Evolutionary conservation across 2,797 vertebrate species (phyloP), one percentile per base, ranked within the genome.

Genomic region (Percopsis omiscomaycus): DNA sequence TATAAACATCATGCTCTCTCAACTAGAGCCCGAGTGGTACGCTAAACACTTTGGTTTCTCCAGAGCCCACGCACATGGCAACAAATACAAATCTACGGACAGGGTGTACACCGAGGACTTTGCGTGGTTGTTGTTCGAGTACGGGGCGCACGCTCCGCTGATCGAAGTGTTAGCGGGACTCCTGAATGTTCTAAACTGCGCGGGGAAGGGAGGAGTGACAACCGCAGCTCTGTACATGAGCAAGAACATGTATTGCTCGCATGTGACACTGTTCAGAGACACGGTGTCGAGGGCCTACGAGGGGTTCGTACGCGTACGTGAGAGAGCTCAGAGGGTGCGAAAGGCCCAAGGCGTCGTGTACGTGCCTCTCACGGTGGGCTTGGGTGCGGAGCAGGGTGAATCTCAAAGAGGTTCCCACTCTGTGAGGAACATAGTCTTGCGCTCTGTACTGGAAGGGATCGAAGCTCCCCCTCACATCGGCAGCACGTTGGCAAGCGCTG

Each of bases 121-220:
- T 2, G 74, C 59, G 0, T 71, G 74, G 74, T n/a, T 64, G 0
- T 2, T 71, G 11, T 76, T 76, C 1, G 69, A 68, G 8, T 76
- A 68, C 8, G 32, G 46, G 0, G 65, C 61, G 0, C 68, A 71
- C 2, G 42, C 61, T 1, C 60, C 56, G 0, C 5, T 71, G 4
- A 50, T 75, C 1, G 68, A 75, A n/a, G 14, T 60, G 8, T 1
- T 60, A 3, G 46, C 27, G 5, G 59, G 22, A 5, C 45, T 49
- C 1, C 12, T 28, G 28, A 48, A 48, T n/a, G 46, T 71, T 0
- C 4, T 54, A 1, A 55, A 51, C n/a, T 63, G 67, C 13, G 27
- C 63, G 0, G 55, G 55, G 0, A 75, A 71, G 10, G 62, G 68
- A 1, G 68, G 64, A 0, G 63, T 71, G 4, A 76, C 60, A 0